Base-by-base conservation (phyloP, 2,888 invertebrate genomes). In the Eupithecia tripunctaria region DNA sequence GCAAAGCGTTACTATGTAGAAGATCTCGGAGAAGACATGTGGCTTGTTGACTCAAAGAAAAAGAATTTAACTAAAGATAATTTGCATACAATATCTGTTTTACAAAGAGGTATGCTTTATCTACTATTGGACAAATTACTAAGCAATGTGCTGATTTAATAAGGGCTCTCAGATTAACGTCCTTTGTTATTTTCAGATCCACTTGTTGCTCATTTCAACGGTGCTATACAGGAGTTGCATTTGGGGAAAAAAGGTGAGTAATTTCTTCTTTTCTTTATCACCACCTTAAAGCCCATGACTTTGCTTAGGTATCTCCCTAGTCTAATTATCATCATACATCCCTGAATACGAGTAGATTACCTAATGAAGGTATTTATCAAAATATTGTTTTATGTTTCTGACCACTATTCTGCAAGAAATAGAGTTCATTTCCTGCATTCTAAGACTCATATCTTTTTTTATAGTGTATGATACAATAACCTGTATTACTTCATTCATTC, bases 131-230 rank as follows among this genome's bases (percentile, higher is more conserved):
- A 29, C 15, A 0, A 60, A 29, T 60, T 29, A 29, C 7, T 62
- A 8, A 32, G n/a, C 18, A 36, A 18, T 27, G 18, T 29, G 8
- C 64, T 18, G n/a, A 32, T 38, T 21, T 25, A 41, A 41, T 38
- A n/a, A 36, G 29, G 62, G 10, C 36, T 12, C 32, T 32, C n/a
- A 0, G 62, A 32, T 32, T 36, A 12, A 63, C 4, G 56, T 18
- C 36, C 64, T 67, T 59, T 73, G 71, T 82, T 74, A 68, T 68
- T 85, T 91, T 71, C 91, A 94, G 94, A 91, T 70, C 80, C 88
- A 65, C 80, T 90, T 72, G 86, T 94, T n/a, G 88, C 87, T 73
- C 93, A 94, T 65, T 94, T 93, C 79, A 92, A 91, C 82, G 94
- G 94, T 79, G 92, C 86, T 51, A 76, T 85, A 56, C 79, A 75